Conservation (phyloP, 1,140 invertebrate genomes). For the Cryptotermes secundus region DNA sequence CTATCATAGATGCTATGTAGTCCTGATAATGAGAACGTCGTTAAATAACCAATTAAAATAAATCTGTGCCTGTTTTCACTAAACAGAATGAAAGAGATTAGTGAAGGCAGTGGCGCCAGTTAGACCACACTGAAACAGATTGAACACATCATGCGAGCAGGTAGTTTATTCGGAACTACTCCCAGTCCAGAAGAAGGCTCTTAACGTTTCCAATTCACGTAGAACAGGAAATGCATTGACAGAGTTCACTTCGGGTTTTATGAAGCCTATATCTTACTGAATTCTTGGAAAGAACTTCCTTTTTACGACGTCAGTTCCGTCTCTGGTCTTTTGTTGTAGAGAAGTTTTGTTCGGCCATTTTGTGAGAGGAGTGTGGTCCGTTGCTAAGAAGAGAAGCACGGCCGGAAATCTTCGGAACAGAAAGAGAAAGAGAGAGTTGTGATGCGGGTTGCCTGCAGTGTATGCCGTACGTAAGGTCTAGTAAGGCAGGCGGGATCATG, state of each 20-base stretch:
- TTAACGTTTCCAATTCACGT: background rate
- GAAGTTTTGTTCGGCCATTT: conserved; percentile 12
- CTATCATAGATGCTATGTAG: no score
- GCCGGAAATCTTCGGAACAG: background rate
- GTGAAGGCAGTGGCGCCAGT: no score
- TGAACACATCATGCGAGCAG: no score
- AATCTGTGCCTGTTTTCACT: no score
- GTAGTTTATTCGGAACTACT: background rate
- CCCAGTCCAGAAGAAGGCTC: background rate
- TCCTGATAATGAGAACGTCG: no score
- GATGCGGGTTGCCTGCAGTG: background rate
- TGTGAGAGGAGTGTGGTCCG: background rate
- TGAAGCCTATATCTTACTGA: background rate
- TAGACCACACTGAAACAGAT: no score
- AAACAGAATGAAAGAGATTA: no score
- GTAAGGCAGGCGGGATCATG: background rate
- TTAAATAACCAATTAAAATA: no score
- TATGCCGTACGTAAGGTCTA: no score
- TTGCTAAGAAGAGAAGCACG: background rate
- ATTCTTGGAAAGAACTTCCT: background rate
- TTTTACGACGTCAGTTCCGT: background rate
- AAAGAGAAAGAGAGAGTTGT: background rate
- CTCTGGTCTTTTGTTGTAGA: background rate
- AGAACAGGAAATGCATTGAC: background rate
- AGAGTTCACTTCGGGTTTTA: background rate